Percentiles rank a stretch among this genome's conserved stretches.
These are phyloP conservation scores for Goniozus legneri DNA, from an alignment of 1,140 invertebrate genomes.

Conservation along the genomic window DNA sequence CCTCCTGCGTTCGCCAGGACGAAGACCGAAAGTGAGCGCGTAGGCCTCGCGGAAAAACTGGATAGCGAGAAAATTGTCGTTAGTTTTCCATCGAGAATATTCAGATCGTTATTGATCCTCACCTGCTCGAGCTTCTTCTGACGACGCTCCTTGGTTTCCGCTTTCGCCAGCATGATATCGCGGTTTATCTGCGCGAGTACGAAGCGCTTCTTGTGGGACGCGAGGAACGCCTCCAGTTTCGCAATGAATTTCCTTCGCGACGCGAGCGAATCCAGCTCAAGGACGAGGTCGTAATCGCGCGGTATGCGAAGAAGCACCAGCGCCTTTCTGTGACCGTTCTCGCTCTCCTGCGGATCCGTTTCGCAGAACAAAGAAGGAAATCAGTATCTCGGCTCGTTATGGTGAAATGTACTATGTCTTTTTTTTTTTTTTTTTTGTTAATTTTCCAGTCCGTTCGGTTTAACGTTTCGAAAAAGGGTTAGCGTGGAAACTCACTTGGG, in stretches of 20 bases:
- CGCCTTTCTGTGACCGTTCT: conserved; percentile 75
- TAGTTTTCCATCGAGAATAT: too few relatives aligned
- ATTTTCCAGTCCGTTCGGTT: neutral
- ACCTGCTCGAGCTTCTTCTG: conserved; percentile 86
- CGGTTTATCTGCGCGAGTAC: conserved; percentile 61
- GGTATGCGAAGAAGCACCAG: conserved; percentile 83
- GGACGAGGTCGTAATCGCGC: conserved; percentile 93
- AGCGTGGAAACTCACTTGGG: conserved; percentile 42
- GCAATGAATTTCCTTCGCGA: conserved; percentile 85
- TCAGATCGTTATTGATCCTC: neutral
- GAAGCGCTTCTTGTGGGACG: conserved; percentile 77
- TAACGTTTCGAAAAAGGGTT: neutral
- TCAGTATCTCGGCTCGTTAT: too few relatives aligned
- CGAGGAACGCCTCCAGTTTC: conserved; percentile 82
- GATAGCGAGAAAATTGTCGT: neutral
- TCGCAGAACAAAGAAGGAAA: neutral
- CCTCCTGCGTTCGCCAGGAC: conserved; percentile 67
- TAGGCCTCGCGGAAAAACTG: conserved; percentile 98
- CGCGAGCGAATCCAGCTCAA: conserved; percentile 83
- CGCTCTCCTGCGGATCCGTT: conserved; percentile 58
- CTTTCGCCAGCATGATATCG: conserved; percentile 87
- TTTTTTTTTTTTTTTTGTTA: too few relatives aligned
- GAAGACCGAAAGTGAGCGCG: conserved; percentile 85
- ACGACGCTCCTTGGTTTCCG: conserved; percentile 92
- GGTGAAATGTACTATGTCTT: too few relatives aligned